Evolutionary conservation across 2,888 invertebrate genomes (phyloP).

Genomic region (Nesidiocoris tenuis): DNA sequence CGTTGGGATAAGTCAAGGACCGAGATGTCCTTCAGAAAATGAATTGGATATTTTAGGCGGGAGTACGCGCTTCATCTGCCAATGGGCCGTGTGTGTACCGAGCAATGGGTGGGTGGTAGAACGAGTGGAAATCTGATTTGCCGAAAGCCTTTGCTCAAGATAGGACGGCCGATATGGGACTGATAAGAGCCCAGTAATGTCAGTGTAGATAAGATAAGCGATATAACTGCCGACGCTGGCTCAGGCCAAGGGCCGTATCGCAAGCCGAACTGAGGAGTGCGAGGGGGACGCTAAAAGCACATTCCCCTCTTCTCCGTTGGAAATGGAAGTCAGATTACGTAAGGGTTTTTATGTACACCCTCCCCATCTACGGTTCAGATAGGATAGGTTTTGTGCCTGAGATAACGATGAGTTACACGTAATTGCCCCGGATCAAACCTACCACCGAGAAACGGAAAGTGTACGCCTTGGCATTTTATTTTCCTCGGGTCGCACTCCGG

Average conservation of each 20-base stretch:
- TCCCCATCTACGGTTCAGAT: too few species aligned
- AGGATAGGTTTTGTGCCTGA: background rate
- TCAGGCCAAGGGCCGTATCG: background rate
- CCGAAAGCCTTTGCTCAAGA: slow-evolving; percentile 1
- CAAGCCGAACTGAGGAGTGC: background rate
- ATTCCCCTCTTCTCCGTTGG: background rate
- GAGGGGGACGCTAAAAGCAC: slow-evolving; percentile 8
- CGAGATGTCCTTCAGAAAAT: too few species aligned
- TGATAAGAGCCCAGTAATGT: background rate
- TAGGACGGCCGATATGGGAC: background rate
- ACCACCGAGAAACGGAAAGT: background rate
- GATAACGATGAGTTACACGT: background rate
- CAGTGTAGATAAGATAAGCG: slow-evolving; percentile 3
- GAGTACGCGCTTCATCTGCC: background rate
- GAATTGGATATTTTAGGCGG: too few species aligned
- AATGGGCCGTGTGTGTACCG: background rate
- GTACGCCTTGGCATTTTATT: background rate
- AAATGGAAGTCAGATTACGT: slow-evolving; percentile 1
- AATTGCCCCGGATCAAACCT: background rate
- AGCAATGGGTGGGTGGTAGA: background rate
- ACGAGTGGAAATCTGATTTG: slow-evolving; percentile 10
- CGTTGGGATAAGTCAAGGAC: too few species aligned
- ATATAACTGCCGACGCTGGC: background rate
- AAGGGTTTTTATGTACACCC: slow-evolving; percentile 3
- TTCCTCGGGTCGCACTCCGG: background rate